Conservation (phyloP, 2,888 invertebrate species). For the Cacoxenus indagator region DNA sequence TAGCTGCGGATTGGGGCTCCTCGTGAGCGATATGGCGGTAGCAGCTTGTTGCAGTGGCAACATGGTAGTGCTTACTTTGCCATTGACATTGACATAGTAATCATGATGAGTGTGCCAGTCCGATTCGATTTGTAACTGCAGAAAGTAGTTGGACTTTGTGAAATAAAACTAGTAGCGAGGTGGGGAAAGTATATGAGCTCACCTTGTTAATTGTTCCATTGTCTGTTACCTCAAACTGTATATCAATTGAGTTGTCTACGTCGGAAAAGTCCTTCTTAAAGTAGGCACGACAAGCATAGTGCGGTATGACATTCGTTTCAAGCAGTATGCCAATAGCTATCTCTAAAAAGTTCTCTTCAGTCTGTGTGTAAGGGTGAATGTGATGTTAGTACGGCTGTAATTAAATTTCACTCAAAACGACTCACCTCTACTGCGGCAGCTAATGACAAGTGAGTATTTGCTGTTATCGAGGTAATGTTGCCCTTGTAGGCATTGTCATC, state of each 20-base stretch:
- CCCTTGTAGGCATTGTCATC: conserved; percentile 73
- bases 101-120: conserved; percentile 72
- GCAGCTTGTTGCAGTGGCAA: conserved; percentile 63
- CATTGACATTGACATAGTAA: conserved; percentile 72
- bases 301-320: conserved; percentile 75
- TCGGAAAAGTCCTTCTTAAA: conserved; percentile 80
- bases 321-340: conserved; percentile 75
- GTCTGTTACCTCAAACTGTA: conserved; percentile 76
- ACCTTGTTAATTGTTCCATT: conserved; percentile 74
- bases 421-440: conserved; percentile 74
- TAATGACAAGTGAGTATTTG: conserved; percentile 72
- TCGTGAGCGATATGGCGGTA: conserved; percentile 57
- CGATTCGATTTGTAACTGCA: conserved; percentile 58
- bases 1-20: conserved; percentile 53
- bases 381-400: conserved; percentile 29
- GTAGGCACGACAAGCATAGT: conserved; percentile 77
- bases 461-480: conserved; percentile 72
- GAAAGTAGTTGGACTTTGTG: not conserved
- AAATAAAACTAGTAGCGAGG: not conserved
- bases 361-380: conserved; percentile 55
- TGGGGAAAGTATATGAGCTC: conserved; percentile 33
- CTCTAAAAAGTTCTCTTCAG: conserved; percentile 78
- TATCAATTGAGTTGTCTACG: conserved; percentile 76
- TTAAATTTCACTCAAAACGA: not conserved
- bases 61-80: conserved; percentile 64